Evolutionary conservation across 2,888 invertebrate species (phyloP).

Genomic region (Hoplodrina blanda): DNA sequence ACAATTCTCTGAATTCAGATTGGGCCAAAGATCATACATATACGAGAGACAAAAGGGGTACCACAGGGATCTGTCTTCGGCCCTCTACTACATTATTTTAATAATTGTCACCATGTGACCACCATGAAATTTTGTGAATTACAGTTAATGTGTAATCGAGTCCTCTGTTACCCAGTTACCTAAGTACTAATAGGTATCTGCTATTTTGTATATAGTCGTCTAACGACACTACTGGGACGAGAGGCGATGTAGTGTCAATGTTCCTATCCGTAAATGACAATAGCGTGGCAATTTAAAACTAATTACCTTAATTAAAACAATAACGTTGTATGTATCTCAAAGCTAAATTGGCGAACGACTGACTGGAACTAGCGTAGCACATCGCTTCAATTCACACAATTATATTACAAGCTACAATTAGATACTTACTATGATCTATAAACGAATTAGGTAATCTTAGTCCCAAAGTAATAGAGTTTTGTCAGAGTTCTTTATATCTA

Average conservation of each 20-base stretch:
- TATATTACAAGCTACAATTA: slow-evolving; percentile 4
- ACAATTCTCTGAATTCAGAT: background rate
- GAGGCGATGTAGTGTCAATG: slow-evolving; percentile 44
- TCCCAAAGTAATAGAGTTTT: slow-evolving; percentile 1
- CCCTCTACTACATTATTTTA: background rate
- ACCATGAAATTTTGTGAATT: background rate
- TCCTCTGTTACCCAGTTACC: background rate
- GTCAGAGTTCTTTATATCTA: background rate
- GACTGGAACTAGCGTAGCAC: slow-evolving; percentile 20
- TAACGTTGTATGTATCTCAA: slow-evolving; percentile 35
- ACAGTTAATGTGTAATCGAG: background rate
- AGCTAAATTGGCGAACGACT: slow-evolving; percentile 27
- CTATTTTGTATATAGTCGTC: slow-evolving; percentile 1
- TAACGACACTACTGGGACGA: slow-evolving; percentile 14
- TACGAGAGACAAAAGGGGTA: background rate
- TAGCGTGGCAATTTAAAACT: slow-evolving; percentile 41
- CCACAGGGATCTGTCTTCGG: slow-evolving; percentile 2
- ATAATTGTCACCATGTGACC: background rate
- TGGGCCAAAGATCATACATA: background rate
- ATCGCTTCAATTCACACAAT: slow-evolving; percentile 21
- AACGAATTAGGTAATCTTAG: slow-evolving; percentile 7
- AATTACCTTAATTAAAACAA: slow-evolving; percentile 50
- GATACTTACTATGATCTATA: background rate
- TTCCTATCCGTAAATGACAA: slow-evolving; percentile 36
- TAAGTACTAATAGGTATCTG: background rate